These are phyloP conservation scores for Silurus aristotelis DNA, from an alignment of 2,797 vertebrate species.

Conservation along the genomic window DNA sequence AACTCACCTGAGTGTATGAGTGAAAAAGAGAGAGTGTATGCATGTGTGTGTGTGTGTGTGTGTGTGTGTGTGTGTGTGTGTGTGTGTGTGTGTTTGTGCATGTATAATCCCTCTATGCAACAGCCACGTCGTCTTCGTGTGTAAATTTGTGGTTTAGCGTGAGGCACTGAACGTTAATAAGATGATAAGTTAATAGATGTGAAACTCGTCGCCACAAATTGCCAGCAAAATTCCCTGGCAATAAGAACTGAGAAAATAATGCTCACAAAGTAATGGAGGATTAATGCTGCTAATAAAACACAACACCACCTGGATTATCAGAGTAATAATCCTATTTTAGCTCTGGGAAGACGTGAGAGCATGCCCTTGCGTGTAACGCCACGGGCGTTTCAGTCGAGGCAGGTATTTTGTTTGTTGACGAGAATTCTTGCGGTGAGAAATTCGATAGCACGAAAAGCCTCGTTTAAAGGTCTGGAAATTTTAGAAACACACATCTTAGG, in stretches of 20 bases:
- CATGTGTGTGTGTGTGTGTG: neutral
- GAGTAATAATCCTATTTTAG: constrained; percentile 45
- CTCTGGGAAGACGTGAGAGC: constrained; percentile 30
- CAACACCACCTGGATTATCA: constrained; percentile 42
- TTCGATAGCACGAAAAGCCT: constrained; percentile 1
- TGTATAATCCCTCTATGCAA: constrained; percentile 45
- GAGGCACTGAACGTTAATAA: constrained; percentile 22
- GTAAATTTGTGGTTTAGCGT: constrained; percentile 38
- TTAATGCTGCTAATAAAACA: constrained; percentile 45
- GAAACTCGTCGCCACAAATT: constrained; percentile 32
- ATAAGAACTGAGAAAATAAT: constrained; percentile 40
- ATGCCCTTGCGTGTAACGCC: constrained; percentile 11
- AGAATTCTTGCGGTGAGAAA: constrained; percentile 27
- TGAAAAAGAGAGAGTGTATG: no score
- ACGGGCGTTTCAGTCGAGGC: constrained; percentile 11
- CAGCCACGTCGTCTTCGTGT: constrained; percentile 11
- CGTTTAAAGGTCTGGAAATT: constrained; percentile 7
- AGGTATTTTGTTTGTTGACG: constrained; percentile 38
- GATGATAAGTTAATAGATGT: constrained; percentile 39
- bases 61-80: constrained; percentile 8
- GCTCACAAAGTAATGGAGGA: constrained; percentile 30
- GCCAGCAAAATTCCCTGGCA: constrained; percentile 35
- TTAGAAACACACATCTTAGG: neutral
- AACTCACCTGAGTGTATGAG: constrained; percentile 37
- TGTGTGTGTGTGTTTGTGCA: constrained; percentile 20